Evolutionary conservation across 2,113 vertebrate genomes (phyloP), one percentile per base, ranked within the genome.

Genomic region (Marmota monax): DNA sequence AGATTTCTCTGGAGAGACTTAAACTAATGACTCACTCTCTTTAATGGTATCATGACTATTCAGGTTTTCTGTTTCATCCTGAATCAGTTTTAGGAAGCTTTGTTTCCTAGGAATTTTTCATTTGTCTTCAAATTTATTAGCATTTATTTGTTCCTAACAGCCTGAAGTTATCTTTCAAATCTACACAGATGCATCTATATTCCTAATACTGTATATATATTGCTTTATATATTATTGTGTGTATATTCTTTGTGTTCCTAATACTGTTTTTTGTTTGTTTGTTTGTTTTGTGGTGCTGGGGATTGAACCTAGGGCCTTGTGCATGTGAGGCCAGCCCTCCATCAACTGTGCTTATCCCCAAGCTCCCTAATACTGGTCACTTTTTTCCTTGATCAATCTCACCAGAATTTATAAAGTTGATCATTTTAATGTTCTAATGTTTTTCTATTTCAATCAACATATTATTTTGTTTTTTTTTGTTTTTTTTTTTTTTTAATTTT

Each of bases 21-120:
- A 80, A 95, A 72, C 34, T 18, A 80, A 16, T 13, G 37, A 79
- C 29, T 85, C 42, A 29, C 39, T 37, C n/a, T 84, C 51, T 84
- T 88, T 37, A 63, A 32, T 48, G 27, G 34, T 79, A 65, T 45
- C 37, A 48, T 79, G 90, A 61, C 37, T 87, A n/a, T 37, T 80
- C 32, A 37, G 63, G 14, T 53, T 72, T 91, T 95, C 65, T 32
- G n/a, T 37, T 90, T 95, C 82, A 78, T 92, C 85, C 13, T 61
- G 70, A 90, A 29, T 89, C 61, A 61, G 13, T 70, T 93, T 96
- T 80, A 88, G 45, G 39, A 45, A 79, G 48, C 72, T 73, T 1
- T 48, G 80, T 86, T 90, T 96, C 82, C 77, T 90, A 93, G 87
- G 37, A 73, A 84, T 69, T 67, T 73, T 27, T 69, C 61, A 69